These are phyloP conservation scores for Sinocyclocheilus anophthalmus DNA, from an alignment of 2,113 vertebrate species.

Conservation along the genomic window DNA sequence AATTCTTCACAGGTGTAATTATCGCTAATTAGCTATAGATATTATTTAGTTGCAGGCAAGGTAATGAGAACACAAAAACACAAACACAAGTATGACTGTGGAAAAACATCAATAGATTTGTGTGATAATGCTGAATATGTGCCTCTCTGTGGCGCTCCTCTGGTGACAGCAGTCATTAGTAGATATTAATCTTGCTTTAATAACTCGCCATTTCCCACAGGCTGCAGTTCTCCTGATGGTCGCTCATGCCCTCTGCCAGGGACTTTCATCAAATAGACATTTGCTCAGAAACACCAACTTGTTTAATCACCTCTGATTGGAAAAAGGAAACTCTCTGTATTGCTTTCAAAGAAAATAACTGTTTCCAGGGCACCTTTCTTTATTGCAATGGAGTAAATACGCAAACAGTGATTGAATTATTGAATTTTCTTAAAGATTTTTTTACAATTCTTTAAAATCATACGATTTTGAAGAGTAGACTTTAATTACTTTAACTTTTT, in stretches of 20 bases:
- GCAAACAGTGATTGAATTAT: no score
- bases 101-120: conserved; percentile 5
- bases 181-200: conserved; percentile 53
- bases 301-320: conserved; percentile 55
- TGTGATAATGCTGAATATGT: conserved; percentile 19
- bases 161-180: conserved; percentile 54
- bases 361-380: not conserved
- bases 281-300: conserved; percentile 54
- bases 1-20: conserved; percentile 51
- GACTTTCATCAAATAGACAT: conserved; percentile 52
- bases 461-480: no score
- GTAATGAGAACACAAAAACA: conserved; percentile 23
- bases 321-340: conserved; percentile 11
- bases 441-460: no score
- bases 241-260: conserved; percentile 3
- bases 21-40: conserved; percentile 51
- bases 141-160: conserved; percentile 7
- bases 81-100: conserved; percentile 21
- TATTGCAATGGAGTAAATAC: not conserved
- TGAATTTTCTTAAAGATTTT: no score
- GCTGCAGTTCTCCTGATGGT: conserved; percentile 19
- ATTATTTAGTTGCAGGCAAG: conserved; percentile 31
- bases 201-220: conserved; percentile 33
- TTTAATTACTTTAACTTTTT: no score
- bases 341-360: not conserved